Conservation (phyloP, 2,797 vertebrate species). For the Propithecus perrieri region DNA sequence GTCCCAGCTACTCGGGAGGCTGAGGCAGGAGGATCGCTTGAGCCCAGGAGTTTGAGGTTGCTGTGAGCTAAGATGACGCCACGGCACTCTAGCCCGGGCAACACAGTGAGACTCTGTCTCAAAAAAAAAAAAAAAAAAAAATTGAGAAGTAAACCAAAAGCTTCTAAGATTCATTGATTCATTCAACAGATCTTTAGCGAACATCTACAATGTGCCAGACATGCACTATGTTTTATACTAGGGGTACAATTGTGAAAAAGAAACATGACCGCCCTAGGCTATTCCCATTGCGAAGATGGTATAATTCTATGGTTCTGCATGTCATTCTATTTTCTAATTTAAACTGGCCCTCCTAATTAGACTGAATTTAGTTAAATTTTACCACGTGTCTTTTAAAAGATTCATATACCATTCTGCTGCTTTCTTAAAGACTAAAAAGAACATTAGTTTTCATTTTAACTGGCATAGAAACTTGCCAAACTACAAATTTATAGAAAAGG, state of each 20-base stretch:
- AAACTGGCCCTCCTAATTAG: not conserved
- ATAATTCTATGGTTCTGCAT: not conserved
- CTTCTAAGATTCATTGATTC: not conserved
- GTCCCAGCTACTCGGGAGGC: too few species aligned
- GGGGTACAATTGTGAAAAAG: not conserved
- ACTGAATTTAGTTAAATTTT: not conserved
- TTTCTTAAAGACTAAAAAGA: not conserved
- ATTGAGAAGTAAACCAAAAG: not conserved
- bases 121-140: not conserved
- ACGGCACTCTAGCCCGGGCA: too few species aligned
- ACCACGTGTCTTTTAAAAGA: constrained; percentile 1
- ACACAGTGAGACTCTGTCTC: too few species aligned
- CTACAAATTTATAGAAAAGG: not conserved
- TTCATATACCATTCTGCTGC: not conserved
- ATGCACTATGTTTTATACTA: not conserved
- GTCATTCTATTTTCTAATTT: not conserved
- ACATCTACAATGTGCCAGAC: too few species aligned
- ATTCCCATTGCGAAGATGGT: not conserved
- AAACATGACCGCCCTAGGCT: not conserved
- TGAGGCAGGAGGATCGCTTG: too few species aligned
- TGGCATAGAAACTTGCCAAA: not conserved
- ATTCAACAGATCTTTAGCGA: not conserved
- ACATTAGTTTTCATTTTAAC: not conserved
- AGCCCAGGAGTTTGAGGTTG: too few species aligned
- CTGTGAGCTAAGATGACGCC: too few species aligned